Evolutionary conservation across 2,113 vertebrate species (phyloP).

Genomic region (Euleptes europaea): DNA sequence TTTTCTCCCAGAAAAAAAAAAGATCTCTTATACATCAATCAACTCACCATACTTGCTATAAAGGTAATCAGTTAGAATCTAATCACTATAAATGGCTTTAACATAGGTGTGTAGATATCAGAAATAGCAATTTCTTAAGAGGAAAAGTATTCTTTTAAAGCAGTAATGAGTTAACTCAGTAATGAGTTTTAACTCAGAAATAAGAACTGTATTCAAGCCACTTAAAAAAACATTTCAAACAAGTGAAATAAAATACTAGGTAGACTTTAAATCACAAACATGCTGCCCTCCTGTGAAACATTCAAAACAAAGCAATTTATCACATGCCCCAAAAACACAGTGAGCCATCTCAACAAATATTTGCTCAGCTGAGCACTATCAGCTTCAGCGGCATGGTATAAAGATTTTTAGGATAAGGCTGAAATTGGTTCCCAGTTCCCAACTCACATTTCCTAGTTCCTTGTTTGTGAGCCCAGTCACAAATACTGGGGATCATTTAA

Average conservation of each 20-base stretch:
- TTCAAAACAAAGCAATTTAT: background rate
- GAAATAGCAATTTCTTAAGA: no score
- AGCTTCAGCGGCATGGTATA: background rate
- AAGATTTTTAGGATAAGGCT: background rate
- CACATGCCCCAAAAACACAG: background rate
- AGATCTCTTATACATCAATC: no score
- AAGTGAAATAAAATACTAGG: background rate
- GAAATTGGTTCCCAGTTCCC: no score
- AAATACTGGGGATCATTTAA: no score
- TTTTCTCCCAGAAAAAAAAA: no score
- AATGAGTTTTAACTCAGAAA: background rate
- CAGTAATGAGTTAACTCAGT: no score
- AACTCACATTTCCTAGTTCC: no score
- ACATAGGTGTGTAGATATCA: no score
- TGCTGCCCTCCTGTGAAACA: background rate
- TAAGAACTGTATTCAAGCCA: background rate
- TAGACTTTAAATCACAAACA: background rate
- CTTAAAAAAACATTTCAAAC: background rate
- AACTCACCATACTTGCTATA: no score
- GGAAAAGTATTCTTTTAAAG: no score
- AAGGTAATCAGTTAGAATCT: background rate
- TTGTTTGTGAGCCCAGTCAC: no score
- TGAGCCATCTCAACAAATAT: constrained; percentile 11
- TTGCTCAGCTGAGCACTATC: constrained; percentile 16
- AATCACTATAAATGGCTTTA: background rate